Base-by-base conservation (phyloP, 2,888 invertebrate species). In the Meteorus colon region DNA sequence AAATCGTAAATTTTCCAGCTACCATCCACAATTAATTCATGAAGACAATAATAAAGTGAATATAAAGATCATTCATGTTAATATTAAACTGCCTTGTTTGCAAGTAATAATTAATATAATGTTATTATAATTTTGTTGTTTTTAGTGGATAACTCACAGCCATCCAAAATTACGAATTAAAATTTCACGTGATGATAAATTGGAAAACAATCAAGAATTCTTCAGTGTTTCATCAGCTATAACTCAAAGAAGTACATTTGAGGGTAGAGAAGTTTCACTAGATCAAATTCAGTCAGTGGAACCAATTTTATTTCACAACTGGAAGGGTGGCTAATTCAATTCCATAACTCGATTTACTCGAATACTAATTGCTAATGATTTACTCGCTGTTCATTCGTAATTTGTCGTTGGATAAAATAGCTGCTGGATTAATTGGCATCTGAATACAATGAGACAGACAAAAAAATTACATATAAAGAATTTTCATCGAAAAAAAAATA, bases 111-210 rank as follows among this genome's bases (percentile, higher is more conserved):
- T 8, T 19, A 16, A 2, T 55, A 16, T 41, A 12, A 29, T 31
- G 67, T n/a, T 1, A 31, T 41, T 65, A 34, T n/a, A 31, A 19
- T 10, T 66, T n/a, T 45, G 27, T 67, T 63, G 12, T 16, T 77
- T 70, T 0, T 74, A 85, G 86, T 80, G 82, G 51, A 65, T 78
- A 31, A 82, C 83, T 76, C 82, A 80, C 12, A 62, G 59, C 24
- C 79, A 74, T 34, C 81, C 84, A 1, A 81, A 81, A 31, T 60
- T 86, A 63, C 80, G 80, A n/a, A 85, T 86, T 29, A 82, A 84
- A 72, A 81, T 86, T 60, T 83, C 85, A 5, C 81, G 85, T 37
- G 69, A 77, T 0, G 84, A 84, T 63, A 62, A 74, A 37, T 78
- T 78, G 1, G 75, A 80, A 0, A 73, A 77, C 27, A 16, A 41